Evolutionary conservation across 2,888 invertebrate genomes (phyloP).

Genomic region (Eilema caniola): DNA sequence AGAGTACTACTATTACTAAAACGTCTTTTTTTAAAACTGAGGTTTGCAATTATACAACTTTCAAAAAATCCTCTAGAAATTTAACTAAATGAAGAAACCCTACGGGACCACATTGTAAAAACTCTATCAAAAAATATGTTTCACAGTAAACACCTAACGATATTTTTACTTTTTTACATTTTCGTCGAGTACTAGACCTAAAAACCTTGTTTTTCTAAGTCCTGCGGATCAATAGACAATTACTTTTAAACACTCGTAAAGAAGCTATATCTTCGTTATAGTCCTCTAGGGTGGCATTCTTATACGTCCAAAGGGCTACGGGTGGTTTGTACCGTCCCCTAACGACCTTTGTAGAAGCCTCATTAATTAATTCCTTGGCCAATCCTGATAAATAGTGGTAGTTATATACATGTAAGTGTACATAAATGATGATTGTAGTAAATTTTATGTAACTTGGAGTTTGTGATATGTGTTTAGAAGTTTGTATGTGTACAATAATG

Average conservation of each 20-base stretch:
- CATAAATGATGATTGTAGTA: conserved; percentile 4
- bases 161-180: background rate
- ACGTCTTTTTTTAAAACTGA: too few species aligned
- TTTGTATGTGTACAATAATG: too few species aligned
- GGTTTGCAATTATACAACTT: too few species aligned
- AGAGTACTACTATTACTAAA: too few species aligned
- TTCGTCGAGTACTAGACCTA: background rate
- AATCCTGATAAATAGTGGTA: conserved; percentile 69
- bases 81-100: too few species aligned
- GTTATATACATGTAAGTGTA: conserved; percentile 9
- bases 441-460: background rate
- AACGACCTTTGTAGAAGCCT: conserved; percentile 65
- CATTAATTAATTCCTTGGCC: conserved; percentile 74
- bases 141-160: too few species aligned
- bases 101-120: too few species aligned
- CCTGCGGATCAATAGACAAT: conserved; percentile 61
- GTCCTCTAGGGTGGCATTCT: conserved; percentile 57
- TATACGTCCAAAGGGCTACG: conserved; percentile 53
- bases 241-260: conserved; percentile 65
- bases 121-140: too few species aligned
- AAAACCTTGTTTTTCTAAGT: conserved; percentile 21
- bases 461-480: background rate
- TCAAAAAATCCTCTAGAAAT: too few species aligned
- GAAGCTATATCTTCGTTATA: conserved; percentile 57
- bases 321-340: conserved; percentile 47